phyloP scores from a whole-genome alignment of 92 coral and sea anemone species.

The Epizoanthus illoricatus region DNA sequence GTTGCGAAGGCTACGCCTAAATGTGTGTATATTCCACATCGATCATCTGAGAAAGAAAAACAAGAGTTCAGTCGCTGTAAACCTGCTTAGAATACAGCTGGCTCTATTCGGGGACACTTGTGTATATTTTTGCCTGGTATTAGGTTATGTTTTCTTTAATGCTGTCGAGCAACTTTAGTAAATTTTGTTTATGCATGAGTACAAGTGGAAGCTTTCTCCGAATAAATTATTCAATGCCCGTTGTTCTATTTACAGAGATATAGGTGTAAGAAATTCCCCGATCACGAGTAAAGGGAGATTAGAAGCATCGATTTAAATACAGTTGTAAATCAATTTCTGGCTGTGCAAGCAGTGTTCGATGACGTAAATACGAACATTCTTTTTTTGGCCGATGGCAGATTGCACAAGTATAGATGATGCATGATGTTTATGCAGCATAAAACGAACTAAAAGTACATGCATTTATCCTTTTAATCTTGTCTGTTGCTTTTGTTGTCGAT shows the following conservation, averaged over 20 bases:
- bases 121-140: not conserved
- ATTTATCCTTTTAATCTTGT: too few species aligned
- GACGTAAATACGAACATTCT: too few species aligned
- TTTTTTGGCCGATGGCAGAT: too few species aligned
- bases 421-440: too few species aligned
- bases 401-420: too few species aligned
- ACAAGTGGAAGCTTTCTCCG: slow-evolving; percentile 21
- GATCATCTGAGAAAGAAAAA: slow-evolving; percentile 15
- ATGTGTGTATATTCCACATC: not conserved
- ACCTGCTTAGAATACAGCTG: not conserved
- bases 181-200: slow-evolving; percentile 19
- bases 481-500: too few species aligned
- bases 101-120: not conserved
- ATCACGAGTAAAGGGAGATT: slow-evolving; percentile 9
- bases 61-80: slow-evolving; percentile 1
- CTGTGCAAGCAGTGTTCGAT: too few species aligned
- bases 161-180: slow-evolving; percentile 20
- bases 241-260: slow-evolving; percentile 32
- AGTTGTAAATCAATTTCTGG: not conserved
- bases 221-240: slow-evolving; percentile 38
- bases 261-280: slow-evolving; percentile 11
- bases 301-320: too few species aligned
- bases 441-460: too few species aligned
- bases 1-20: slow-evolving; percentile 42
- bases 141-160: slow-evolving; percentile 1